phyloP scores from a whole-genome alignment of 2,113 vertebrate genomes.

The Acanthisitta chloris region DNA sequence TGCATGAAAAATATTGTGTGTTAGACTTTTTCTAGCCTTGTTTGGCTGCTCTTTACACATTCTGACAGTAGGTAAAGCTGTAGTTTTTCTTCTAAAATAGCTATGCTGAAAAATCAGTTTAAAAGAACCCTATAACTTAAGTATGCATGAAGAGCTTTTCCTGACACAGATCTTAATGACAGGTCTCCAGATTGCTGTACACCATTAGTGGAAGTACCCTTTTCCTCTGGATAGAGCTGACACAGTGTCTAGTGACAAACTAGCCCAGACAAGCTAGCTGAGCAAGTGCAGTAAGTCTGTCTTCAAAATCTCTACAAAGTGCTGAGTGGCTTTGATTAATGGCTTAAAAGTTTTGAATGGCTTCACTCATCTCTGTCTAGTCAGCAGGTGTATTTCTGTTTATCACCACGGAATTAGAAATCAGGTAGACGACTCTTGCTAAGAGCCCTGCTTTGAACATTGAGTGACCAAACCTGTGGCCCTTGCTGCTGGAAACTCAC shows the following conservation, averaged over 20 bases:
- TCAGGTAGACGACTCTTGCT: background rate
- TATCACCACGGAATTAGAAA: background rate
- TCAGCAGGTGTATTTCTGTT: background rate
- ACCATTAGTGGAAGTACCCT: background rate
- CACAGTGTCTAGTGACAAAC: background rate
- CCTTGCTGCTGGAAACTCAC: background rate
- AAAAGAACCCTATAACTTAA: background rate
- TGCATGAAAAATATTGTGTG: background rate
- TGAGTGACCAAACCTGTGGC: background rate
- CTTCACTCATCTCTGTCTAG: background rate
- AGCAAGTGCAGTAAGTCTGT: background rate
- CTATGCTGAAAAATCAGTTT: background rate
- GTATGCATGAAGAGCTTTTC: background rate
- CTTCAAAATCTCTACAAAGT: background rate
- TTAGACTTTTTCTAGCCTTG: background rate
- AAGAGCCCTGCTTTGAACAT: background rate
- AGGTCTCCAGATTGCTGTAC: background rate
- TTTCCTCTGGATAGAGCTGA: background rate
- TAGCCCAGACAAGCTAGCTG: background rate
- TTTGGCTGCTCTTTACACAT: background rate
- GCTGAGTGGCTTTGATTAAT: background rate
- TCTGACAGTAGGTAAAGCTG: background rate
- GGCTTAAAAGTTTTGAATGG: background rate
- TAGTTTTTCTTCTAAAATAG: background rate
- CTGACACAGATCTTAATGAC: background rate